Evolutionary conservation across 2,888 invertebrate species (phyloP).

Genomic region (Leucophenga montana): DNA sequence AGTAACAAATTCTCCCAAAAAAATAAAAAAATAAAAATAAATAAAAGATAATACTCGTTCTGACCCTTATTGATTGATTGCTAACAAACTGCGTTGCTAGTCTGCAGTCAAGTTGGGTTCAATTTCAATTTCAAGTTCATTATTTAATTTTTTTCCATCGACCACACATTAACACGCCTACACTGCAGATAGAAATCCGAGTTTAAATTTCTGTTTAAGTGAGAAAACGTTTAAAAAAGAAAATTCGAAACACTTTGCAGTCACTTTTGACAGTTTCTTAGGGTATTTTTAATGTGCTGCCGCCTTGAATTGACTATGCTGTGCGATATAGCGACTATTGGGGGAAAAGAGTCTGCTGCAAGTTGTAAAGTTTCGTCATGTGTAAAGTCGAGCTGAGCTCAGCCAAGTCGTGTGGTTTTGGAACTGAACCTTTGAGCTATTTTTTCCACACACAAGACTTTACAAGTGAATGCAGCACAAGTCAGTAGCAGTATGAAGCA

Average conservation of each 20-base stretch:
- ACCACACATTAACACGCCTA: no score
- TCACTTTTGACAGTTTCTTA: slow-evolving; percentile 54
- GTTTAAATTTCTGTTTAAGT: no score
- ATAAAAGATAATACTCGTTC: no score
- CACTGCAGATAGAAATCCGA: no score
- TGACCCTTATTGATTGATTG: neutral
- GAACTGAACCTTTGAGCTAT: slow-evolving; percentile 52
- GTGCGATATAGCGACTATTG: neutral
- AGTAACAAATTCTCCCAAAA: neutral
- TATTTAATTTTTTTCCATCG: slow-evolving; percentile 32
- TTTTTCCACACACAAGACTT: slow-evolving; percentile 43
- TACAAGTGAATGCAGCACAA: neutral
- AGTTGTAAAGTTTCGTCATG: slow-evolving; percentile 22
- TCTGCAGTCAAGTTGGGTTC: neutral
- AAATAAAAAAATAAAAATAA: no score
- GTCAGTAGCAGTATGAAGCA: neutral
- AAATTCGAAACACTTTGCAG: slow-evolving; percentile 44
- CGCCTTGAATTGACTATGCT: slow-evolving; percentile 20
- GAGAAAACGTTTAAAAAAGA: no score
- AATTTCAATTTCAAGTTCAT: neutral
- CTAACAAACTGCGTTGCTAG: neutral
- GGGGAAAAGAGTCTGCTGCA: slow-evolving; percentile 9
- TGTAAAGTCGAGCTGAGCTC: slow-evolving; percentile 41
- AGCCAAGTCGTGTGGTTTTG: slow-evolving; percentile 14
- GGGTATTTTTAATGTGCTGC: slow-evolving; percentile 27